These are phyloP conservation scores for Mormyrus lacerda DNA, from an alignment of 2,113 vertebrate genomes.

Conservation along the genomic window DNA sequence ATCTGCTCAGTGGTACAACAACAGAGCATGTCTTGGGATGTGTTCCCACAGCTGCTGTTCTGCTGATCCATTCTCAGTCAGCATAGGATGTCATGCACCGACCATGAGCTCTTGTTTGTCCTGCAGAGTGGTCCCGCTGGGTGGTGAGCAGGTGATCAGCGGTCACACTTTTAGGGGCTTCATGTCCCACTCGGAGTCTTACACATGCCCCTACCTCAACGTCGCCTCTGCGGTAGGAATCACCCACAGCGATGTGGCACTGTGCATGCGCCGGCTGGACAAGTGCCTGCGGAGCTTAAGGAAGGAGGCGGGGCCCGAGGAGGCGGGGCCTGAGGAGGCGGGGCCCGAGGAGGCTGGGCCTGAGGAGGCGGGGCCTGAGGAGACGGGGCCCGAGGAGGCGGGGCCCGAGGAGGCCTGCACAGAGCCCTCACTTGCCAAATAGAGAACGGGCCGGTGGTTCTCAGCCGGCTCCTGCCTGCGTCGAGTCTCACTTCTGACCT, in stretches of 20 bases:
- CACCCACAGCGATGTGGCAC: slow-evolving; percentile 75
- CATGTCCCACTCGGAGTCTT: slow-evolving; percentile 81
- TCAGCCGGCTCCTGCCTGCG: not conserved
- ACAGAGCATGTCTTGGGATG: not conserved
- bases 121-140: slow-evolving; percentile 81
- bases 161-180: slow-evolving; percentile 84
- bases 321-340: not conserved
- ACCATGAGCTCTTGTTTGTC: slow-evolving; percentile 25
- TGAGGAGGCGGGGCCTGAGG: not conserved
- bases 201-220: slow-evolving; percentile 88
- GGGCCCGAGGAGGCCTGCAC: not conserved
- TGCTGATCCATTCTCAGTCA: not conserved
- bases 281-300: slow-evolving; percentile 78
- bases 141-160: slow-evolving; percentile 72
- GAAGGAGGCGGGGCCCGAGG: slow-evolving; percentile 35
- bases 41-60: not conserved
- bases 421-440: not conserved
- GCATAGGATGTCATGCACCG: not conserved
- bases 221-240: slow-evolving; percentile 89
- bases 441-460: not conserved
- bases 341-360: not conserved
- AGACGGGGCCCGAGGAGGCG: not conserved
- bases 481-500: not conserved
- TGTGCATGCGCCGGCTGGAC: slow-evolving; percentile 85
- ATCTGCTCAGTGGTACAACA: not conserved